Evolutionary conservation across 1,140 invertebrate species (phyloP).

Genomic region (Steinernema khuongi): DNA sequence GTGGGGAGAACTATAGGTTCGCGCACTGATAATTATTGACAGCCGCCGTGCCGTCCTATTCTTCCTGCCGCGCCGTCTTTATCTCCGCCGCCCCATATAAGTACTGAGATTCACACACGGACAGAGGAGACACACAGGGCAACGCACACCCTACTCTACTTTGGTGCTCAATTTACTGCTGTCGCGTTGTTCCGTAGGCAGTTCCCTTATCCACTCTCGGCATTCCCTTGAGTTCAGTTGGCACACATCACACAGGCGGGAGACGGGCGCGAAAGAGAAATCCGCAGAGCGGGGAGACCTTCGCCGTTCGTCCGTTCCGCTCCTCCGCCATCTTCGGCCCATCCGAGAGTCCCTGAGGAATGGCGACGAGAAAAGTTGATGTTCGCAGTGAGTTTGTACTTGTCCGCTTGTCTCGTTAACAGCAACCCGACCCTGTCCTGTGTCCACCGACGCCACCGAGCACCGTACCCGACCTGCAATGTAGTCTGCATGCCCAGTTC

Average conservation of each 20-base stretch:
- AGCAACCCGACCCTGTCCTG: background rate
- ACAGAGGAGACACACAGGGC: no score
- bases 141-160: no score
- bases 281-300: no score
- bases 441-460: background rate
- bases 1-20: background rate
- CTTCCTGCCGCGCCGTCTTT: background rate
- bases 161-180: no score
- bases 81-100: background rate
- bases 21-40: background rate
- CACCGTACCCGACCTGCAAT: background rate
- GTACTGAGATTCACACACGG: no score
- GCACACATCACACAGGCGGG: no score
- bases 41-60: background rate
- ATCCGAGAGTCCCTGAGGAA: background rate
- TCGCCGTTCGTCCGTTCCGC: no score
- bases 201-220: no score
- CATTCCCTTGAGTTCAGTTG: no score
- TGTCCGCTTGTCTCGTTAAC: background rate
- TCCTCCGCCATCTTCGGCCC: no score
- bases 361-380: slow-evolving; percentile 12
- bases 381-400: slow-evolving; percentile 8
- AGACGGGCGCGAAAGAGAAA: no score
- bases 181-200: no score
- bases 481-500: background rate